Evolutionary conservation across 2,113 vertebrate species (phyloP), one percentile per base, ranked within the genome.

Genomic region (Papio anubis): DNA sequence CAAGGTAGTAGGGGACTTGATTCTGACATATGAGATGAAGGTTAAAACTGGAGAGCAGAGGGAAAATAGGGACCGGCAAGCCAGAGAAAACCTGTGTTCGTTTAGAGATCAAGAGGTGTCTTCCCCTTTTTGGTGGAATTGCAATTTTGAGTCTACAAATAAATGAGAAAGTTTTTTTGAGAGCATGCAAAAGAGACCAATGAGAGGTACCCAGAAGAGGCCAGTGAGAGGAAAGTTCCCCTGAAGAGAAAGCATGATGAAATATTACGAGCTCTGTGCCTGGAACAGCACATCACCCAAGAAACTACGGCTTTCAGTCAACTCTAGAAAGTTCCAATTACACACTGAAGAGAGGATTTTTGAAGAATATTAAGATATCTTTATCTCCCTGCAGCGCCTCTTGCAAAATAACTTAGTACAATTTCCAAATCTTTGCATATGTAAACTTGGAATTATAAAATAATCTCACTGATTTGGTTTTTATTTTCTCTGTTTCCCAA

Each of bases 1-100:
- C 95, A 97, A 82, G 97, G 97, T 64, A 97, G 98, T 96, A 81
- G 72, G 70, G 78, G 17, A 92, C 86, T 95, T 89, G 92, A 87
- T 96, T 87, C 70, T 88, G 70, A 68, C 79, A 35, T 92, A 89
- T 88, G 95, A 88, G 32, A 92, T 48, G 82, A 95, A 94, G 89
- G 66, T 93, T 93, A 92, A 94, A 95, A 38, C 25, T 52, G 57
- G 55, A 57, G 61, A 73, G 50, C 75, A 91, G 50, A 95, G 27
- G 30, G 38, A 97, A 93, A 96, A 50, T 8, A 66, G 64, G 45
- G 95, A 21, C 25, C 38, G 70, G 18, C 17, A 82, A 84, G 70
- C 52, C 50, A 96, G 61, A 16, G 52, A 45, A 82, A 83, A 40
- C 30, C 68, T 79, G 21, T n/a, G 8, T 66, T 94, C 52, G 6